Percentiles rank a stretch among this genome's conserved stretches.
Conservation (phyloP, 2,888 invertebrate genomes). For the Protodeltote pygarga region DNA sequence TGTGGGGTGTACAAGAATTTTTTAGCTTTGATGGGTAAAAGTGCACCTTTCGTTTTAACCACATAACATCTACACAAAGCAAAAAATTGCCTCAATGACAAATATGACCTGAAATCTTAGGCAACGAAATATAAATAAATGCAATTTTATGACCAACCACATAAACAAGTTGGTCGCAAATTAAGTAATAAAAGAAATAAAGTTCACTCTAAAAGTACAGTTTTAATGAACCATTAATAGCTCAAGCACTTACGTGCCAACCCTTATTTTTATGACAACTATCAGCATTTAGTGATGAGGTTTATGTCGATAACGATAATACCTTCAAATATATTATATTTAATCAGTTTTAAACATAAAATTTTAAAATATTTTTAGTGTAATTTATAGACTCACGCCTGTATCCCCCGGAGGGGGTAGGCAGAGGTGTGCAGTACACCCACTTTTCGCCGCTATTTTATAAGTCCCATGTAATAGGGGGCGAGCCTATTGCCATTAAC, state of each 20-base stretch:
- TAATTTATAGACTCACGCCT: too few relatives aligned
- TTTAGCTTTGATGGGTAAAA: too few relatives aligned
- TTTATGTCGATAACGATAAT: slow-evolving; percentile 4
- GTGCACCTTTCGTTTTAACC: too few relatives aligned
- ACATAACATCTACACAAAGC: too few relatives aligned
- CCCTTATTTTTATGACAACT: slow-evolving; percentile 43
- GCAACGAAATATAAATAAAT: slow-evolving; percentile 14
- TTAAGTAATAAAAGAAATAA: slow-evolving; percentile 50
- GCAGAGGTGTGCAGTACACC: too few relatives aligned
- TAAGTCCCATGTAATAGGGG: too few relatives aligned
- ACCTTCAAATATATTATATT: neutral
- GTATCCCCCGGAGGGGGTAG: too few relatives aligned
- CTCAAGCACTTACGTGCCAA: slow-evolving; percentile 37
- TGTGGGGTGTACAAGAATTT: too few relatives aligned
- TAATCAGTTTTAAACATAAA: too few relatives aligned
- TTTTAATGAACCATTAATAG: slow-evolving; percentile 51
- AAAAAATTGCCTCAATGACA: neutral
- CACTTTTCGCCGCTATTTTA: too few relatives aligned
- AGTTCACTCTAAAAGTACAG: slow-evolving; percentile 43
- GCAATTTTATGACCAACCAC: slow-evolving; percentile 10
- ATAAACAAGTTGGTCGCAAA: slow-evolving; percentile 31
- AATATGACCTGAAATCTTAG: neutral
- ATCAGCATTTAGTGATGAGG: slow-evolving; percentile 46
- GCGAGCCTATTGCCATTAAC: too few relatives aligned
- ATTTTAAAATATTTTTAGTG: too few relatives aligned